These are phyloP conservation scores for Brachirus orientalis DNA, from an alignment of 2,113 vertebrate genomes.

Conservation along the genomic window DNA sequence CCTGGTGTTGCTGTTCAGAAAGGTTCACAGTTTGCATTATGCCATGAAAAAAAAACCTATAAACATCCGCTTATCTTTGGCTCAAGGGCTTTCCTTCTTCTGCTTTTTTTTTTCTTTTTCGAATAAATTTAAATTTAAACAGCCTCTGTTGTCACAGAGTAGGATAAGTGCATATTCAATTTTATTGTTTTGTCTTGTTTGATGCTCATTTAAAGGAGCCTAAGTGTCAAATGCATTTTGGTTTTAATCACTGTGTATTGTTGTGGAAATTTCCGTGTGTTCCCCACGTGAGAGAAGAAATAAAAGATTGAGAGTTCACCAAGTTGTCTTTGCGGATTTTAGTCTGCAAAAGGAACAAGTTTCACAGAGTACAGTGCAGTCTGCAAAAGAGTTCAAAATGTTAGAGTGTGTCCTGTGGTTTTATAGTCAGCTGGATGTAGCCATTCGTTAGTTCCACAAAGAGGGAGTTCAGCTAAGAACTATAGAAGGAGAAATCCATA, in stretches of 20 bases:
- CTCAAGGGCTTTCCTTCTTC: background rate
- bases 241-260: background rate
- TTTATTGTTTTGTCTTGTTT: background rate
- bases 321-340: too few relatives aligned
- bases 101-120: background rate
- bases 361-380: too few relatives aligned
- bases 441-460: too few relatives aligned
- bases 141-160: background rate
- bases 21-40: background rate
- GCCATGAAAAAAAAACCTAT: background rate
- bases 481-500: too few relatives aligned
- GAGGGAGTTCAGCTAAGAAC: too few relatives aligned
- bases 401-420: too few relatives aligned
- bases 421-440: too few relatives aligned
- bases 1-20: background rate
- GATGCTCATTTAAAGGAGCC: slow-evolving; percentile 10
- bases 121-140: background rate
- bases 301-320: too few relatives aligned
- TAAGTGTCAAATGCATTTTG: background rate
- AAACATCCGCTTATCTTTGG: background rate
- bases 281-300: too few relatives aligned
- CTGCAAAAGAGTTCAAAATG: too few relatives aligned
- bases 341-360: too few relatives aligned
- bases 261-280: too few relatives aligned
- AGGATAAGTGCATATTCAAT: background rate